phyloP scores from a whole-genome alignment of 2,797 vertebrate species.

The Australoheros facetus region DNA sequence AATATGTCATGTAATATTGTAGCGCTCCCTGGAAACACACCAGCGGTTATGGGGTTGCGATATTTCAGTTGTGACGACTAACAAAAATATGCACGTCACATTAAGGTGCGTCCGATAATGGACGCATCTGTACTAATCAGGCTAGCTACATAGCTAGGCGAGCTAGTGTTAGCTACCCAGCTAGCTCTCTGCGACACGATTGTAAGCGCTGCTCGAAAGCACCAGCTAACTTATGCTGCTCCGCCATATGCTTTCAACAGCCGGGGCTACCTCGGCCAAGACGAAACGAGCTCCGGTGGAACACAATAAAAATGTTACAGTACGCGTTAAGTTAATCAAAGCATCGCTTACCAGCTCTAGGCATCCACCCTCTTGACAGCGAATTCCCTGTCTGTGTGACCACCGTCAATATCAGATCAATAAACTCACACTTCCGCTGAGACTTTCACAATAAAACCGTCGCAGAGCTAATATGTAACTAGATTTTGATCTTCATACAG shows the following conservation, averaged over 20 bases:
- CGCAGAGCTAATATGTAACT: neutral
- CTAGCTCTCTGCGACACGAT: slow-evolving; percentile 80
- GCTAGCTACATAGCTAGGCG: slow-evolving; percentile 63
- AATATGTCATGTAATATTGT: neutral
- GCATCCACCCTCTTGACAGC: slow-evolving; percentile 86
- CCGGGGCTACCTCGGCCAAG: neutral
- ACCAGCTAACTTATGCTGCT: neutral
- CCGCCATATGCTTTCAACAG: neutral
- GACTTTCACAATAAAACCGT: slow-evolving; percentile 58
- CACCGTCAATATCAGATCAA: slow-evolving; percentile 1
- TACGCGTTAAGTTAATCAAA: slow-evolving; percentile 58
- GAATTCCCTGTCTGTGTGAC: slow-evolving; percentile 75
- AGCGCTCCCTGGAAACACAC: neutral
- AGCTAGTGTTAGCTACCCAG: slow-evolving; percentile 68
- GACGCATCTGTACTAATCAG: slow-evolving; percentile 29
- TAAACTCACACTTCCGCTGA: slow-evolving; percentile 40
- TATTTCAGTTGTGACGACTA: neutral
- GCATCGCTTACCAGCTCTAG: slow-evolving; percentile 82
- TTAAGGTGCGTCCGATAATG: slow-evolving; percentile 60
- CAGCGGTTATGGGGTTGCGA: accelerated
- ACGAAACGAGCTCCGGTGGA: slow-evolving; percentile 14
- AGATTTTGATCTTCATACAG: neutral
- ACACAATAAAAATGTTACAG: slow-evolving; percentile 1
- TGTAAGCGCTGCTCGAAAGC: slow-evolving; percentile 34
- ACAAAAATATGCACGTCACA: neutral